Conservation (phyloP, 2,113 vertebrate genomes). For the Struthio camelus region DNA sequence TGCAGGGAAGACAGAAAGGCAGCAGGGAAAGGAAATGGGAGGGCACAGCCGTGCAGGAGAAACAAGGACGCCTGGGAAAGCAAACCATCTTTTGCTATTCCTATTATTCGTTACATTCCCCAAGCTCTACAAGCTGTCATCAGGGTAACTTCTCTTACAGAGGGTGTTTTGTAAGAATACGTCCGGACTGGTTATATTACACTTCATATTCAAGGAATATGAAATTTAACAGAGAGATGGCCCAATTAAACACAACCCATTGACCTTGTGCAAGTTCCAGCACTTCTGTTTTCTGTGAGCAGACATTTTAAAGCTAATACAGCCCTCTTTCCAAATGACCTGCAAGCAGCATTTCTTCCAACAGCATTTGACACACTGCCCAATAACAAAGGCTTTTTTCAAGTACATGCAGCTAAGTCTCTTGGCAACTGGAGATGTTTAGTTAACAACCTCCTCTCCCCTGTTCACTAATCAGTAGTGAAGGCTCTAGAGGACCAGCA, state of each 20-base stretch:
- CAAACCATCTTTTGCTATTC: neutral
- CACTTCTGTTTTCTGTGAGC: neutral
- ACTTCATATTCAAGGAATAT: neutral
- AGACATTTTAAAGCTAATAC: neutral
- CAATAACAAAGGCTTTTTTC: neutral
- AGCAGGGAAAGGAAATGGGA: neutral
- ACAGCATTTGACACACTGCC: neutral
- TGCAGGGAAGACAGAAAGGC: neutral
- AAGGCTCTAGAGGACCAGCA: constrained; percentile 14
- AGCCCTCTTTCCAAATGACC: neutral
- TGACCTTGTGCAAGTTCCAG: neutral
- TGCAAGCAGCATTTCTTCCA: neutral
- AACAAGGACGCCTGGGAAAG: neutral
- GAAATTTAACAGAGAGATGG: neutral
- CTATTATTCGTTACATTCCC: constrained; percentile 4
- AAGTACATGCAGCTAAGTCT: neutral
- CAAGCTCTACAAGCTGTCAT: neutral
- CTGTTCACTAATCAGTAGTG: neutral
- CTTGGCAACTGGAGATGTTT: constrained; percentile 23
- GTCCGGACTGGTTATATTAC: neutral
- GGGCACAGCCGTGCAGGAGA: neutral
- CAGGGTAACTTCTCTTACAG: neutral
- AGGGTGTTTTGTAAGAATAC: neutral
- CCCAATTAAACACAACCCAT: neutral
- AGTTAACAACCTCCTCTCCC: constrained; percentile 5